Conservation (phyloP, 2,113 vertebrate genomes). For the Plecturocebus donacophilus region DNA sequence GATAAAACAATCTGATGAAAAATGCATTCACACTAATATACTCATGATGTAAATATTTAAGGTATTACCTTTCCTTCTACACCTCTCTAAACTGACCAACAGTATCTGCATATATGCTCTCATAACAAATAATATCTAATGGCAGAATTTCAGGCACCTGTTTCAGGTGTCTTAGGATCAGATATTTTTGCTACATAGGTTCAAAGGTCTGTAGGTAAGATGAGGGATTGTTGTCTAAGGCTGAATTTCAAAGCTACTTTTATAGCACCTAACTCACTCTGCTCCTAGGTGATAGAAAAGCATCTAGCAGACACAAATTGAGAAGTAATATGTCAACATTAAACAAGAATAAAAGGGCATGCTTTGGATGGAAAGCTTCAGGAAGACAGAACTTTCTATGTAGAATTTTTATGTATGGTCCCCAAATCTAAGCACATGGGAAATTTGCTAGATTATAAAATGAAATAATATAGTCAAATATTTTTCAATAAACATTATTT, state of each 20-base stretch:
- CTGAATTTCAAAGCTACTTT: conserved; percentile 35
- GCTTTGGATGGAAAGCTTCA: background rate
- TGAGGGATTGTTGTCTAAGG: background rate
- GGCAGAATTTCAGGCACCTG: background rate
- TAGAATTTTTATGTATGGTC: background rate
- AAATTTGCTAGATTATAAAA: background rate
- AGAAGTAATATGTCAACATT: background rate
- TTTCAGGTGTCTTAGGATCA: background rate
- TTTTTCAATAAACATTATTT: conserved; percentile 11
- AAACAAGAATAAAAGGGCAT: background rate
- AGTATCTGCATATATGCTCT: background rate
- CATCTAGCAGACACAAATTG: background rate
- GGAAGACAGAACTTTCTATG: background rate
- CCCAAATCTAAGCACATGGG: background rate
- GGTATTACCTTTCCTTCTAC: background rate
- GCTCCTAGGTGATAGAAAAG: background rate
- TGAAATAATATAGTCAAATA: background rate
- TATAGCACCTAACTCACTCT: background rate
- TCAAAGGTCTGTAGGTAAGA: background rate
- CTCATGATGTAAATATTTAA: background rate
- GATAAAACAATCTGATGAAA: background rate
- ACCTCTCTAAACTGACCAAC: background rate
- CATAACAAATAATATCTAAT: background rate
- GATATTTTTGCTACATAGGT: background rate
- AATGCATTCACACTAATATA: background rate